Base-by-base conservation (phyloP, 2,888 invertebrate genomes). In the Phlogophora meticulosa region DNA sequence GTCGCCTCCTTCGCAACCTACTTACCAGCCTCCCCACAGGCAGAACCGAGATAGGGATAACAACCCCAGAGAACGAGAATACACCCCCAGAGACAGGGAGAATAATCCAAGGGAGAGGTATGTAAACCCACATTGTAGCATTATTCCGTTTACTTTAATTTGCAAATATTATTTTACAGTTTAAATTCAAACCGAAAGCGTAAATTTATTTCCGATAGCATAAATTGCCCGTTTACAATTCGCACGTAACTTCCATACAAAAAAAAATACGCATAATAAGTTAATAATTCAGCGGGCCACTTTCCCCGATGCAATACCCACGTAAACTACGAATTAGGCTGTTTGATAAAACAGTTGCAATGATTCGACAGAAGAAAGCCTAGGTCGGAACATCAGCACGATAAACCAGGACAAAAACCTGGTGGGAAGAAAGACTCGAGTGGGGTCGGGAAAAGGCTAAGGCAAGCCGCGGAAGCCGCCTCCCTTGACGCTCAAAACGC, bases 321-420 rank as follows among this genome's bases (percentile, higher is more conserved):
- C 65, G 73, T 59, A 72, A 76, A 59, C 32, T 59, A 62, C 58
- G 60, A 80, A 67, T 71, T 79, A 74, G 77, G 63, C 80, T 67
- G 80, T 77, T 75, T 69, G 20, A 81, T 78, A 85, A 80, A 77
- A 80, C 78, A 76, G 80, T 79, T 83, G 76, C 79, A 86, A 83
- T 88, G 81, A 83, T 90, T 91, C 85, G 82, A 89, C 95, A 95
- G 95, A 94, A 93, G 93, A 93, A 95, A 94, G 88, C 91, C 93
- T 89, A 93, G 90, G 83, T 76, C 85, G 68, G 92, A 93, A 24
- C 87, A 88, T 28, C 90, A 87, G 63, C 88, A 91, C 40, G 90
- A 89, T 67, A 81, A 78, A 55, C 60, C 84, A 3, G 88, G 86
- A 7, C 85, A 67, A 58, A 85, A 84, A 70, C 83, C 85, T 15